Evolutionary conservation across 2,113 vertebrate genomes (phyloP).

Genomic region (Lota lota): DNA sequence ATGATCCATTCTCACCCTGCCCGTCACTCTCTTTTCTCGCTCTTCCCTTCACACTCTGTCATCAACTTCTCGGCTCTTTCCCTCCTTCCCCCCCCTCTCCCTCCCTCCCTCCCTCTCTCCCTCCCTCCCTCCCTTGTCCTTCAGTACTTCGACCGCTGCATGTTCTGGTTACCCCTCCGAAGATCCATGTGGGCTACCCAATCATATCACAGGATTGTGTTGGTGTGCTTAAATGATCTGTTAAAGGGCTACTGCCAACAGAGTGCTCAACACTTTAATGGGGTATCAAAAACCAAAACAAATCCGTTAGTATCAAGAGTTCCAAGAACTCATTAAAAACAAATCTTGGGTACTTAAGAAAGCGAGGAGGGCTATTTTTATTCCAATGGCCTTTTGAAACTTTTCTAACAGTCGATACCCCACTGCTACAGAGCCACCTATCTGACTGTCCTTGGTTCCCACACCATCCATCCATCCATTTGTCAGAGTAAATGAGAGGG

Average conservation of each 20-base stretch:
- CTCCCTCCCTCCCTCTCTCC: background rate
- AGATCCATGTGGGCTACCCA: constrained; percentile 17
- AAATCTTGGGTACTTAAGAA: no score
- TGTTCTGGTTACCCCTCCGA: constrained; percentile 9
- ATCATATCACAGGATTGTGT: constrained; percentile 30
- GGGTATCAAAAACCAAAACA: background rate
- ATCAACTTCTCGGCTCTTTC: background rate
- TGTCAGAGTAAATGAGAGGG: background rate
- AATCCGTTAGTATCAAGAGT: no score
- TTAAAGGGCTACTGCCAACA: constrained; percentile 20
- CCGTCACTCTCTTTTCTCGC: background rate
- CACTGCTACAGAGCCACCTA: background rate
- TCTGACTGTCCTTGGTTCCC: background rate
- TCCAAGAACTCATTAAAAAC: no score
- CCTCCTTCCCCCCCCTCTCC: background rate
- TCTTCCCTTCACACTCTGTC: background rate
- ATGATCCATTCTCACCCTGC: no score
- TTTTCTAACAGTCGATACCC: no score
- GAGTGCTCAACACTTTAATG: no score
- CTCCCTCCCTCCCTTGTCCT: background rate
- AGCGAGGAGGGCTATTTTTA: no score
- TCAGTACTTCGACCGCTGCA: constrained; percentile 29
- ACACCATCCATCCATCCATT: background rate
- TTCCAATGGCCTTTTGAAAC: no score
- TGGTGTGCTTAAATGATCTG: constrained; percentile 18